Evolutionary conservation across 2,888 invertebrate species (phyloP).

Genomic region (Hypena proboscidalis): DNA sequence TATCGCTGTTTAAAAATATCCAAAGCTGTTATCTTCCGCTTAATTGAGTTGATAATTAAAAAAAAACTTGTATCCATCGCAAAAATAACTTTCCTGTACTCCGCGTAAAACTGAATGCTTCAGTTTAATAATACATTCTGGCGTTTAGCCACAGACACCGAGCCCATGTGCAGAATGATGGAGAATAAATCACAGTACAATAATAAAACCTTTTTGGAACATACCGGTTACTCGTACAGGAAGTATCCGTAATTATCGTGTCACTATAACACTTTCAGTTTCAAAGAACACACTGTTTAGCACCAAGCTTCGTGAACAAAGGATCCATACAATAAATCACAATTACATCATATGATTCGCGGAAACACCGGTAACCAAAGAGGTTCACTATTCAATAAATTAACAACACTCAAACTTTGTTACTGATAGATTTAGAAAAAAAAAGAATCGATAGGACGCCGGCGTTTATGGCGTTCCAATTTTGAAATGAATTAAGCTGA

Average conservation of each 20-base stretch:
- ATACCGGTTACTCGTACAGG: constrained; percentile 48
- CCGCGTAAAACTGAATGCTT: constrained; percentile 63
- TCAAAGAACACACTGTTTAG: constrained; percentile 64
- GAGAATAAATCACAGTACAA: constrained; percentile 18
- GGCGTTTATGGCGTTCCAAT: constrained; percentile 37
- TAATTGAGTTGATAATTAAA: constrained; percentile 23
- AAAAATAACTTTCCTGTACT: constrained; percentile 62
- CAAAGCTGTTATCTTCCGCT: constrained; percentile 9
- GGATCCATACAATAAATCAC: constrained; percentile 63
- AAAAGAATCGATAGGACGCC: constrained; percentile 9
- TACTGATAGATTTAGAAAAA: too few relatives aligned
- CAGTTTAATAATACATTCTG: constrained; percentile 75
- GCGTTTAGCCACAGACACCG: constrained; percentile 67
- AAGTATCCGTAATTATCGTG: constrained; percentile 57
- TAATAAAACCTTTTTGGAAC: constrained; percentile 40
- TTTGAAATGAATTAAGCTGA: constrained; percentile 60
- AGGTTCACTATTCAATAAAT: constrained; percentile 60
- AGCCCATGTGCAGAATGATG: constrained; percentile 39
- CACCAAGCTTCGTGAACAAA: constrained; percentile 63
- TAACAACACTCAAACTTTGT: constrained; percentile 51
- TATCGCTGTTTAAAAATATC: constrained; percentile 14
- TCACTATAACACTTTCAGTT: constrained; percentile 70
- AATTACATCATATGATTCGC: constrained; percentile 73
- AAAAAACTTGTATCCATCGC: constrained; percentile 32
- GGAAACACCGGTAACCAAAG: constrained; percentile 58